Percentiles rank a stretch among this genome's conserved stretches.
phyloP scores from a whole-genome alignment of 1,140 invertebrate species.

The Eurosta solidaginis region DNA sequence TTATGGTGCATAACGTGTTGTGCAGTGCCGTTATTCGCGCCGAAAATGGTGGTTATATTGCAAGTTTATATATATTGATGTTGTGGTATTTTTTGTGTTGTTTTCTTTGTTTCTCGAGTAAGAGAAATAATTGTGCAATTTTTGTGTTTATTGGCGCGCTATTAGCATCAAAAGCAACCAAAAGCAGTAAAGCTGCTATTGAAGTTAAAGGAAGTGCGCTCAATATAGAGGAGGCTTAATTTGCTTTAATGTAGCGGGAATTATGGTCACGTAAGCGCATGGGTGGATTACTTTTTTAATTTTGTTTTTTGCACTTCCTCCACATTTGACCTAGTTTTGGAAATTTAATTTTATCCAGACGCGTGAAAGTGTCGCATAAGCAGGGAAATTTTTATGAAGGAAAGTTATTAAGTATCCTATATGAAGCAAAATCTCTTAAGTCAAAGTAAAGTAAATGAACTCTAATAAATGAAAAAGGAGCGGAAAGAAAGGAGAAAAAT shows the following conservation, averaged over 20 bases:
- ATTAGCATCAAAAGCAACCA: not conserved
- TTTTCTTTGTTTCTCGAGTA: not conserved
- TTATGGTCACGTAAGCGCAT: not conserved
- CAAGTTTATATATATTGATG: not conserved
- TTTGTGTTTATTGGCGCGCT: constrained; percentile 4
- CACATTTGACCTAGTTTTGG: not conserved
- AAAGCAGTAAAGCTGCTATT: not conserved
- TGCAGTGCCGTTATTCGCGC: constrained; percentile 51
- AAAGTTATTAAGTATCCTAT: too few relatives aligned
- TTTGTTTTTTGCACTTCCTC: not conserved
- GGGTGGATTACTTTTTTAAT: not conserved
- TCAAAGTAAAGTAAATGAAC: too few relatives aligned
- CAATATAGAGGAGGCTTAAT: not conserved
- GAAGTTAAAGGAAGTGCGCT: not conserved
- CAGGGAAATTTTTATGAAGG: not conserved
- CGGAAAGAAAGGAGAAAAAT: too few relatives aligned
- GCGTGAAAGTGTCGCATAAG: not conserved
- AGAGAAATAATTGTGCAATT: not conserved
- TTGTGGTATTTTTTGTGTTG: not conserved
- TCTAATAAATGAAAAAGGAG: too few relatives aligned
- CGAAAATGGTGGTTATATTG: not conserved
- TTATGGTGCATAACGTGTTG: not conserved
- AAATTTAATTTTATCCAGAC: not conserved
- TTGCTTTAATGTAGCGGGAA: not conserved
- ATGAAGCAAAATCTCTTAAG: too few relatives aligned